These are phyloP conservation scores for Leptarthrus brevirostris DNA, from an alignment of 2,888 invertebrate species.

Conservation along the genomic window DNA sequence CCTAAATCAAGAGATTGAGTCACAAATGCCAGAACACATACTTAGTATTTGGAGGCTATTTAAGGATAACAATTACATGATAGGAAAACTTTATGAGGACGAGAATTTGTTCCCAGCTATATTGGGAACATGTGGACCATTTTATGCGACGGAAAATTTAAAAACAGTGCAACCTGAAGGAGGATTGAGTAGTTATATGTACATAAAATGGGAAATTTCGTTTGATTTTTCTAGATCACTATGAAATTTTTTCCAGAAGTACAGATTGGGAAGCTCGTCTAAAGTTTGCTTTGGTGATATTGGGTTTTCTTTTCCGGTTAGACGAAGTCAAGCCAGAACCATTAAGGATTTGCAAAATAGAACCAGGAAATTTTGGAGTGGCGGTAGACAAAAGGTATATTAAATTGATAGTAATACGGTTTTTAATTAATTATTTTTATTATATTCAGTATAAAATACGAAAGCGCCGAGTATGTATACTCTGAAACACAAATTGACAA, in stretches of 20 bases:
- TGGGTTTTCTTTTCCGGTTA: conserved; percentile 64
- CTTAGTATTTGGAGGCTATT: conserved; percentile 64
- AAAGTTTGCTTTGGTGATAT: conserved; percentile 63
- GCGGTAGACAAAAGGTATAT: conserved; percentile 61
- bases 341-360: conserved; percentile 63
- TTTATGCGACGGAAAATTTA: conserved; percentile 64
- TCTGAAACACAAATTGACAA: conserved; percentile 64
- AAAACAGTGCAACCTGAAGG: conserved; percentile 61
- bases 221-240: background rate
- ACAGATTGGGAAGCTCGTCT: conserved; percentile 63
- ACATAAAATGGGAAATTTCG: conserved; percentile 53
- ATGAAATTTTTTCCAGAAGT: conserved; percentile 56
- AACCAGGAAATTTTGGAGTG: conserved; percentile 62
- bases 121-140: conserved; percentile 64
- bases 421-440: too few relatives aligned
- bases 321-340: conserved; percentile 66
- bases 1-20: conserved; percentile 64
- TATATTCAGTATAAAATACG: conserved; percentile 61
- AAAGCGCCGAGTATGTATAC: conserved; percentile 62
- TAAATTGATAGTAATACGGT: background rate
- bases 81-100: conserved; percentile 65
- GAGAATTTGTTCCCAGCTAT: conserved; percentile 64
- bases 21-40: conserved; percentile 64
- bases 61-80: conserved; percentile 66
- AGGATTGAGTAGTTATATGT: conserved; percentile 63